phyloP scores from a whole-genome alignment of 1,140 invertebrate species.

The Babylonia areolata region DNA sequence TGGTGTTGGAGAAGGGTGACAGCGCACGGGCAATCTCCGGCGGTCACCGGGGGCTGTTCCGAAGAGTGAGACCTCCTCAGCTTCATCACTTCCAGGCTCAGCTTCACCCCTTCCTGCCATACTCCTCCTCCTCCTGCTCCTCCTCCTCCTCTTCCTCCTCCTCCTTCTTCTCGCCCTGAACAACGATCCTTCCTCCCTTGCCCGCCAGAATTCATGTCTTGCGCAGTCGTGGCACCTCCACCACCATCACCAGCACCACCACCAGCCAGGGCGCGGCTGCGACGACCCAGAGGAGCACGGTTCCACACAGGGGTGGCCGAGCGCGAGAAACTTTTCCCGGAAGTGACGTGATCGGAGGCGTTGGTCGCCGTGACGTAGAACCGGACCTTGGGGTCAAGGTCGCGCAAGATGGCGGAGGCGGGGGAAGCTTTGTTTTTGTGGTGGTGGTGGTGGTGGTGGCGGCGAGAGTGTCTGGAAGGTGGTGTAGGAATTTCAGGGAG shows the following conservation, averaged over 20 bases:
- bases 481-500: neutral
- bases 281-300: neutral
- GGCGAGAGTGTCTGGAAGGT: neutral
- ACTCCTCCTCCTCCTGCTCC: neutral
- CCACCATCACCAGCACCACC: too few relatives aligned
- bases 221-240: neutral
- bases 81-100: slow-evolving; percentile 9
- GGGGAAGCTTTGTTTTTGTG: neutral
- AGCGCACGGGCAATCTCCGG: too few relatives aligned
- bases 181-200: neutral
- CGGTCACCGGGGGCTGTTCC: neutral
- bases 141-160: neutral
- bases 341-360: neutral
- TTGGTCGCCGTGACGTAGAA: slow-evolving; percentile 13
- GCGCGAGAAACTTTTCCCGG: neutral
- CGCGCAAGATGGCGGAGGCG: neutral
- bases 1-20: too few relatives aligned
- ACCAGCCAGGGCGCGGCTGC: too few relatives aligned
- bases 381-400: neutral
- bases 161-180: neutral
- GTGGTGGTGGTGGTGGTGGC: neutral
- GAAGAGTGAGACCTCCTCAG: neutral
- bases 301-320: slow-evolving; percentile 11
- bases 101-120: neutral
- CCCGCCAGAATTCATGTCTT: neutral